Evolutionary conservation across 1,140 invertebrate genomes (phyloP), one percentile per base, ranked within the genome.

Genomic region (Coenobita brevimanus): DNA sequence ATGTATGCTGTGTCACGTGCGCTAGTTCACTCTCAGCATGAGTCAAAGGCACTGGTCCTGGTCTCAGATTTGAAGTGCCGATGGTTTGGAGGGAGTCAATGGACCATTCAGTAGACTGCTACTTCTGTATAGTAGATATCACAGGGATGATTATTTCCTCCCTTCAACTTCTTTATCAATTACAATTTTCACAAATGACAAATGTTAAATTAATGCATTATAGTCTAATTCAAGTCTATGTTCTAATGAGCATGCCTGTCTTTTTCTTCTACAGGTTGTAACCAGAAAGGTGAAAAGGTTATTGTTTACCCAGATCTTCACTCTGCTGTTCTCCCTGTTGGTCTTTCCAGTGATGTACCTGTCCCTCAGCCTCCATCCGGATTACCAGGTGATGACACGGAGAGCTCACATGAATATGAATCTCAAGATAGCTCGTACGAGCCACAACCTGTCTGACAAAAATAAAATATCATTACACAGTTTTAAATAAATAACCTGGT

Each of bases 241-340:
- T n/a, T n/a, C n/a, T n/a, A n/a, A n/a, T n/a, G n/a, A n/a, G n/a
- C n/a, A n/a, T n/a, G n/a, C n/a, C n/a, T n/a, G n/a, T n/a, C n/a
- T n/a, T n/a, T 80, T 80, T 57, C 36, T 54, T 13, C 24, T 27
- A 38, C 1, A 76, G 36, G 73, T n/a, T 33, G 24, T 60, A 60
- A 33, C 50, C 78, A 30, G 30, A 75, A 75, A 6, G 21, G 71
- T 27, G 43, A 75, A 13, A 54, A 80, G 57, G 54, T 3, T 6
- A 27, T 15, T 60, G 33, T 80, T 10, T 60, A 80, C 24, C 76
- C n/a, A n/a, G n/a, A n/a, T n/a, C n/a, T n/a, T n/a, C n/a, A n/a
- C n/a, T n/a, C n/a, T n/a, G n/a, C n/a, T 80, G 57, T 79, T 24
- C 33, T 27, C 27, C 76, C 76, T 60, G 46, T 80, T 54, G 76